Evolutionary conservation across 2,888 invertebrate genomes (phyloP), one percentile per base, ranked within the genome.

Genomic region (Polylopha cassiicola): DNA sequence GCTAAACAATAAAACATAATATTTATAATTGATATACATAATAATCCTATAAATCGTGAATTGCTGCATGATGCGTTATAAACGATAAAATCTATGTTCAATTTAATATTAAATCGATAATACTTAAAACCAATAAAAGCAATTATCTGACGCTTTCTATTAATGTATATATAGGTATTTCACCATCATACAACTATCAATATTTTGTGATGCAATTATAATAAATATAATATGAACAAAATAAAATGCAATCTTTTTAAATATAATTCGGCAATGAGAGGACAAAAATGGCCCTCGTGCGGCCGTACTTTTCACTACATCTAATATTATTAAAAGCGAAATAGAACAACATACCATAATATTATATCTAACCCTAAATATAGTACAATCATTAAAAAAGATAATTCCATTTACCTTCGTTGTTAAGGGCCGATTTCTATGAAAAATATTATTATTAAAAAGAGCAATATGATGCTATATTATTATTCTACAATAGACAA

Each of bases 201-300:
- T 39, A 26, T 16, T 29, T 38, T 39, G 32, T 32, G 32, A 37
- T 38, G 38, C 10, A 29, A 43, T 11, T 29, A 39, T 38, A 43
- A 36, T 33, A 32, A 37, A 39, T 37, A 44, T 32, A 18, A 13
- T 8, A 37, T 31, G 30, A 24, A 20, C 27, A 41, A 7, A 34
- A 34, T 34, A 37, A 32, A 44, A 41, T 36, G 31, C 30, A 39
- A 21, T 39, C 50, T 39, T 52, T 52, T 46, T 43, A 55, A 44
- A 61, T 56, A 67, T 68, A 73, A 77, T 74, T 75, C 72, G 66
- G 65, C 51, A 60, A 62, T 58, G 63, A 71, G 69, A 70, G 69
- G 65, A 61, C 58, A 47, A 46, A 50, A 51, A 49, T 48, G 53
- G 55, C 57, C 53, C 61, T 31, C 44, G 26, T 8, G 27, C 21